Evolutionary conservation across 2,888 invertebrate genomes (phyloP), one percentile per base, ranked within the genome.

Genomic region (Dryobota labecula): DNA sequence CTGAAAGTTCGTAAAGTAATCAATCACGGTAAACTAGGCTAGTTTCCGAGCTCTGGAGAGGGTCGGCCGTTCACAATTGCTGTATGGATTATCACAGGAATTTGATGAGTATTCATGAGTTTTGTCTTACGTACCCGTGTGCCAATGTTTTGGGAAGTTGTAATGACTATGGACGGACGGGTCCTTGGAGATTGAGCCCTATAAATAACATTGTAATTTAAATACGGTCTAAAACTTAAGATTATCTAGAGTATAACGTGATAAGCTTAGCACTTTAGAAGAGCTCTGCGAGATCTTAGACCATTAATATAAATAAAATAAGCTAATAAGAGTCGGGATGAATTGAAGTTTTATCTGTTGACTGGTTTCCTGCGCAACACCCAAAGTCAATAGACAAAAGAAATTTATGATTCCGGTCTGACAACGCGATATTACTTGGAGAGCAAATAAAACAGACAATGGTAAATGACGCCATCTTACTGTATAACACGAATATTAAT

Each of bases 11-110:
- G 53, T 67, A 62, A 73, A 67, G 78, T 54, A 70, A 83, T 83
- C 84, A 84, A 84, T 83, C 84, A 84, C 70, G 24, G 57, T 38
- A 9, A 75, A 70, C 73, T 70, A 65, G 69, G 45, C 56, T 58
- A 67, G 72, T 62, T 84, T 49, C 49, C 24, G 27, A 82, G 73
- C 53, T 53, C 56, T 43, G 24, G 53, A 45, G 58, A 63, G 61
- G 47, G 53, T 67, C 45, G 53, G 51, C 36, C 57, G 49, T 47
- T 64, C 66, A 64, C 54, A 64, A 65, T 56, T 72, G 58, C 47
- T 63, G 33, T 49, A 38, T 49, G 43, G 41, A 70, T 47, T 62
- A 68, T 47, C 36, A 53, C 43, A 38, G 11, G 36, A 64, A 56
- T 51, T 62, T 70, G 56, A 56, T 49, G 43, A 77, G 47, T 47